Evolutionary conservation across 2,888 invertebrate genomes (phyloP).

Genomic region (Cotesia congregata): DNA sequence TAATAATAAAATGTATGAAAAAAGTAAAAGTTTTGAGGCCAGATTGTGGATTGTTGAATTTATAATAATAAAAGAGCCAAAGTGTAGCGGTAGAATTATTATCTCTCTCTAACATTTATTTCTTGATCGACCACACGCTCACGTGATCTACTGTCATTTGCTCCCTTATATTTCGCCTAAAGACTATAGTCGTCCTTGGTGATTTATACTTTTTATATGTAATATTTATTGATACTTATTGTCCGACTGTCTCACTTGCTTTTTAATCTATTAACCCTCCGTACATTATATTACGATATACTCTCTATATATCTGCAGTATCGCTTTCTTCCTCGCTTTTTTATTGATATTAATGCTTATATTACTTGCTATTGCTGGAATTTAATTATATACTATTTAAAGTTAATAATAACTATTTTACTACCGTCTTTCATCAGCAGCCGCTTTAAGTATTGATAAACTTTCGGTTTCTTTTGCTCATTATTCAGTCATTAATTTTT

Average conservation of each 20-base stretch:
- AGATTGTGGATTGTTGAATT: slow-evolving; percentile 10
- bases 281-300: not conserved
- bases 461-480: too few relatives aligned
- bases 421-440: too few relatives aligned
- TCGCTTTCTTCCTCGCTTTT: too few relatives aligned
- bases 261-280: not conserved
- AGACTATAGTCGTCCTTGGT: not conserved
- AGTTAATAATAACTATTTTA: too few relatives aligned
- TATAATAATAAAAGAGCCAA: not conserved
- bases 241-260: slow-evolving; percentile 12
- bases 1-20: slow-evolving; percentile 3
- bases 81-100: not conserved
- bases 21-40: slow-evolving; percentile 21
- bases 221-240: slow-evolving; percentile 13
- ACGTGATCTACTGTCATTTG: not conserved
- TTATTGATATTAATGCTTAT: too few relatives aligned
- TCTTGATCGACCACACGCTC: not conserved
- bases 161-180: not conserved
- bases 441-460: too few relatives aligned
- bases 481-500: too few relatives aligned
- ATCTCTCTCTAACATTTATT: not conserved
- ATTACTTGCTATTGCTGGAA: too few relatives aligned
- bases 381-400: too few relatives aligned
- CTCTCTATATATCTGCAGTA: too few relatives aligned
- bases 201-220: not conserved